Base-by-base conservation (phyloP, 1,140 invertebrate genomes). In the Eciton burchellii region DNA sequence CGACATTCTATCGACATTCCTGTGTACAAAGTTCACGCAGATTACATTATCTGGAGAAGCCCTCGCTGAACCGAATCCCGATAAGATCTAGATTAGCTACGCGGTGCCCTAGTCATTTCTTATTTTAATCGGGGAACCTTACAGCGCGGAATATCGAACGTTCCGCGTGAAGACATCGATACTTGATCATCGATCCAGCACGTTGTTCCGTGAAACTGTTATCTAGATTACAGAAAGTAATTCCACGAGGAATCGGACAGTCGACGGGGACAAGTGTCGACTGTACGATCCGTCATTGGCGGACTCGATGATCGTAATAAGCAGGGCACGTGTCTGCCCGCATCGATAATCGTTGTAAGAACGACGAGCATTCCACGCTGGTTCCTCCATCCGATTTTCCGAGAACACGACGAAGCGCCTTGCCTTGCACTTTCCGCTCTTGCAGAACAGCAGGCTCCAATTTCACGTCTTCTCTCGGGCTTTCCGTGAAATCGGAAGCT, bases 51-150 rank as follows among this genome's bases (percentile, higher is more conserved):
- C 49, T 76, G n/a, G 14, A 16, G 5, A 29, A 0, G n/a, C 52
- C 26, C 19, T 77, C 35, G 21, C 35, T 29, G 47, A 70, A 49
- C 24, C n/a, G 72, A 35, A 8, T 19, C 56, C 49, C 19, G 74
- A 79, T 79, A 79, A 79, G 74, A 68, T 68, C 29, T 19, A 19
- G 65, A 68, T 79, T 79, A 70, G 35, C n/a, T n/a, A n/a, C 26
- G 56, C 35, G 8, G 21, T 24, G 1, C 19, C 35, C 26, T 63
- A 41, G 29, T 43, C 24, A 47, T 68, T 41, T 19, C 24, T 3
- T 63, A 74, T 41, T 63, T 47, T 16, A 0, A 65, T 74, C 43
- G 35, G 19, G 6, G 1, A 43, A 57, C 1, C 24, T 73, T 9
- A 35, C 35, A 35, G n/a, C n/a, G n/a, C 11, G 14, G 26, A 14